Base-by-base conservation (phyloP, 2,113 vertebrate species). In the Todiramphus saurophagus region DNA sequence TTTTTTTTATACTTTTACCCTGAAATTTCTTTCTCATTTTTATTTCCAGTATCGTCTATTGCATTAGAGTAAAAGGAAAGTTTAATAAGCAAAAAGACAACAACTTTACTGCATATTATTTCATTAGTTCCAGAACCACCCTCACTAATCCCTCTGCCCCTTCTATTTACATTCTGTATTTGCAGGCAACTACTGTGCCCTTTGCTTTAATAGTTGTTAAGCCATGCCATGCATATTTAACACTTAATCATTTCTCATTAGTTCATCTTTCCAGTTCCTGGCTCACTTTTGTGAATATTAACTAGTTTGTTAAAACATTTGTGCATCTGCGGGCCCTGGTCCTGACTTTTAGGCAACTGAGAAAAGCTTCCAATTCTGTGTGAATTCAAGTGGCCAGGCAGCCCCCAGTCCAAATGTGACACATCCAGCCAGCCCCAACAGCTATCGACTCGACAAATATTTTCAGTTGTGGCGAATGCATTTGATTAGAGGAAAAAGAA, bases 191-290 rank as follows among this genome's bases (percentile, higher is more conserved):
- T 78, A 76, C 87, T 93, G 83, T 85, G 91, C 92, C 95, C 94
- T 89, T 82, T 79, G 81, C 85, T 94, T 96, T 93, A 87, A 88
- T 55, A 94, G 89, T 56, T 79, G 93, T 76, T 93, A 96, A 93
- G 89, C 67, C 67, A 92, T 67, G 95, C 70, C 87, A 91, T 95
- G 86, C 96, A 93, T 94, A 96, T 97, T 97, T 97, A 96, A 87
- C 88, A 94, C 69, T 95, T 94, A 92, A 94, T 96, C 83, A 97
- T 96, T 95, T 94, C 92, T 97, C 94, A 97, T 94, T 91, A 94
- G 91, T 77, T 93, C 92, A 80, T 92, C 93, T 89, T 93, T 83
- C 92, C 95, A 95, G 62, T 43, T 93, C 93, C 63, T 91, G 83
- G 73, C n/a, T 82, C 75, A 39, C 83, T 94, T 96, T 79, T 91